Evolutionary conservation across 1,140 invertebrate species (phyloP), one percentile per base, ranked within the genome.

Genomic region (Choristoneura fumiferana): DNA sequence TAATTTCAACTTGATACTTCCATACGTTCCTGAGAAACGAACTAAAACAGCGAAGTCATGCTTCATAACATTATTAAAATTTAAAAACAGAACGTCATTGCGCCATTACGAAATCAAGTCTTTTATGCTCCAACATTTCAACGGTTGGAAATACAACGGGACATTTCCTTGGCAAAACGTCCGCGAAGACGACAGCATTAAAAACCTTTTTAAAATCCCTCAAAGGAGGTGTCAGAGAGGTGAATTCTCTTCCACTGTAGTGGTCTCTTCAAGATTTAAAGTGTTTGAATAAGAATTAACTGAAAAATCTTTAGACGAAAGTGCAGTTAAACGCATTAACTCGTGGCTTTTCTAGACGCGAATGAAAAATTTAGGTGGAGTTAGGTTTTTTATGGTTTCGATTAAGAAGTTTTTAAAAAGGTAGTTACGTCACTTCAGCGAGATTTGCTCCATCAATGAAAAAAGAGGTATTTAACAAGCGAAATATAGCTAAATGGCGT

Each of bases 121-220:
- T 49, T 45, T 18, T 22, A 29, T 18, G 40, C 40, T 18, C 8
- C 17, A n/a, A 22, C 40, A 43, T 22, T 43, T 43, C 40, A 43
- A 43, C 40, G 17, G 40, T 18, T 22, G 18, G 2, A 49, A 49
- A 49, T 49, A 49, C 43, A 49, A 12, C 43, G n/a, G n/a, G 43
- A 49, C 43, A 49, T 49, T 49, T 49, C 18, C 43, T 49, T 49
- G n/a, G 43, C 18, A 49, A 49, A 49, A 49, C 8, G 43, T 49
- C 40, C 40, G n/a, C 22, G 14, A 33, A 49, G 40, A 10, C 15
- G 40, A 18, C 40, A 18, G 22, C 43, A 49, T 49, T 49, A 49
- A 49, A 49, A 17, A 18, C 17, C 43, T 43, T 43, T 43, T 43
- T 49, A 33, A 49, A 49, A 49, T 49, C 43, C 43, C 43, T 49